Conservation (phyloP, 2,113 vertebrate genomes). For the Connochaetes taurinus region DNA sequence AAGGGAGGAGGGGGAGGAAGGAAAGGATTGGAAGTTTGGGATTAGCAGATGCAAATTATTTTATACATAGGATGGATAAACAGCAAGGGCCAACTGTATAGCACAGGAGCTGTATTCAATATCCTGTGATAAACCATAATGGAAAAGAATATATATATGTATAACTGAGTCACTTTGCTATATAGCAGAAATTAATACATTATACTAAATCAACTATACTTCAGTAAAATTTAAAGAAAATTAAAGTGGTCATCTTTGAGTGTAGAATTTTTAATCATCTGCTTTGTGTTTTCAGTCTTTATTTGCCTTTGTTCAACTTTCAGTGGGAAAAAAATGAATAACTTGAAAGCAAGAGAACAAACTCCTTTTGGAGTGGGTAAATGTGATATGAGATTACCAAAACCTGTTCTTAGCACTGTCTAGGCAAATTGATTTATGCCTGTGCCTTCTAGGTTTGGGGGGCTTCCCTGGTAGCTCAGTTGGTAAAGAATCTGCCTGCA, state of each 20-base stretch:
- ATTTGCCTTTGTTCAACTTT: not conserved
- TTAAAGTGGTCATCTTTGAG: not conserved
- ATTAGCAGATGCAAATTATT: not conserved
- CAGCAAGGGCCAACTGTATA: not conserved
- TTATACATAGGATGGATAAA: not conserved
- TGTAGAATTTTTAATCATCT: slow-evolving; percentile 7
- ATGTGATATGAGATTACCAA: not conserved
- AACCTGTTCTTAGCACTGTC: not conserved
- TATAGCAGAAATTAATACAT: not conserved
- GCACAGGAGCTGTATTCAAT: not conserved
- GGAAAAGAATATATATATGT: not conserved
- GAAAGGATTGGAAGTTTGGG: not conserved
- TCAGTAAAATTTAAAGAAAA: not conserved
- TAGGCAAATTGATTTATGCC: not conserved
- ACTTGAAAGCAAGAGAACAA: not conserved
- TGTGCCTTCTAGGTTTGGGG: not conserved
- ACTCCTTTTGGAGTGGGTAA: not conserved
- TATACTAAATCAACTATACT: not conserved
- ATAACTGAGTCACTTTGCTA: not conserved
- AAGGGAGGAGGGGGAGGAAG: not conserved
- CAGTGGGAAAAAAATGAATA: not conserved
- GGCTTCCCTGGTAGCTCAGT: not conserved
- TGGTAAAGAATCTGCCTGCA: not conserved
- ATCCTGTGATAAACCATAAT: not conserved
- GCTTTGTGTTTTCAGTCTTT: slow-evolving; percentile 25